Evolutionary conservation across 2,113 vertebrate species (phyloP).

Genomic region (Ibidorhyncha struthersii): DNA sequence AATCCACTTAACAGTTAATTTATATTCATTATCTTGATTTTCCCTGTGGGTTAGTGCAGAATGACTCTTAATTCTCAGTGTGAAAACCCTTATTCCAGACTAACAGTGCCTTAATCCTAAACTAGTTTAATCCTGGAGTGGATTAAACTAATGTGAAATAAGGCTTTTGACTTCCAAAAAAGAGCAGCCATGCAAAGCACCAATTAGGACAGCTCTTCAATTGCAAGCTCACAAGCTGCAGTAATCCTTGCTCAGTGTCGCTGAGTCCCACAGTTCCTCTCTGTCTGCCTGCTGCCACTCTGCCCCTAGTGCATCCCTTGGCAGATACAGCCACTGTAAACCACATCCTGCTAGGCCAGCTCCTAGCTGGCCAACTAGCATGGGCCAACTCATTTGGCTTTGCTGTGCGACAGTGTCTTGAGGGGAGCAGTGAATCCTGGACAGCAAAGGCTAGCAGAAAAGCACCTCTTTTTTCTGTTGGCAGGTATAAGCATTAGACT

Average conservation of each 20-base stretch:
- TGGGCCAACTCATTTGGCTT: background rate
- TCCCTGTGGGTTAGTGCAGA: background rate
- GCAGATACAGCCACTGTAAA: background rate
- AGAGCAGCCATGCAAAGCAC: background rate
- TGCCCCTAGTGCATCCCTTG: background rate
- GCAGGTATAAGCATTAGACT: background rate
- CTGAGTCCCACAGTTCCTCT: background rate
- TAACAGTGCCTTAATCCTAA: background rate
- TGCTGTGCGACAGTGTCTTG: background rate
- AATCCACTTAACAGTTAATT: slow-evolving; percentile 1
- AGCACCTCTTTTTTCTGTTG: background rate
- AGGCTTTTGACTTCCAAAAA: background rate
- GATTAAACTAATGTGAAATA: slow-evolving; percentile 1
- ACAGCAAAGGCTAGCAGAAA: background rate
- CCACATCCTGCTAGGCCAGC: background rate
- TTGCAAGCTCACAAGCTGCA: background rate
- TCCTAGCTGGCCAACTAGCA: background rate
- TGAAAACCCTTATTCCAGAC: background rate
- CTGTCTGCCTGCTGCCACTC: background rate
- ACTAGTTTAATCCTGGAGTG: background rate
- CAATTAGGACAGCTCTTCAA: background rate
- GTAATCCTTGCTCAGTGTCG: background rate
- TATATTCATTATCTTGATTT: slow-evolving; percentile 5
- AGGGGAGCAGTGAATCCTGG: background rate
- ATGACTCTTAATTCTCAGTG: background rate